These are phyloP conservation scores for Cyprinodon diabolis DNA, from an alignment of 2,797 vertebrate species.

Conservation along the genomic window DNA sequence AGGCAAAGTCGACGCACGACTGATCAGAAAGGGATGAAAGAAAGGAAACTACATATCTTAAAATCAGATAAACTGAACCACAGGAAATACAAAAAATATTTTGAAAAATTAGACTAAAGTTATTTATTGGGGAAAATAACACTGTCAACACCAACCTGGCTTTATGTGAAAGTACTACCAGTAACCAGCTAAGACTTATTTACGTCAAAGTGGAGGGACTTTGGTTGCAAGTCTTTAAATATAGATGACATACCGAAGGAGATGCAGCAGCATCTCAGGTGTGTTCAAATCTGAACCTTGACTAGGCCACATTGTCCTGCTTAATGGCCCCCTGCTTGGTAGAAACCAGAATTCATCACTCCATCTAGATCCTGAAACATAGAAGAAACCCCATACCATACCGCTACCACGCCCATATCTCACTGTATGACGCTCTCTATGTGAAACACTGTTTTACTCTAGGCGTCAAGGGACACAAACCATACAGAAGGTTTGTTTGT, in stretches of 20 bases:
- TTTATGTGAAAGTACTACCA: background rate
- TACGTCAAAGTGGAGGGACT: background rate
- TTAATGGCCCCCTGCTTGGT: too few species aligned
- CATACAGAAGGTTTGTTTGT: too few species aligned
- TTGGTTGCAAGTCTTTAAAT: background rate
- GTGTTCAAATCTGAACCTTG: background rate
- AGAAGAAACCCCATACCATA: too few species aligned
- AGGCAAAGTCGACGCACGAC: background rate
- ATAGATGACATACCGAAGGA: too few species aligned
- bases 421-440: background rate
- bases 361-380: too few species aligned
- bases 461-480: too few species aligned
- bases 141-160: background rate
- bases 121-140: background rate
- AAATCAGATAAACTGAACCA: background rate
- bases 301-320: background rate
- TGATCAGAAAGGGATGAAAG: background rate
- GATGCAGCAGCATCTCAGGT: background rate
- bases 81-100: too few species aligned
- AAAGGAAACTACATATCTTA: background rate
- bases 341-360: too few species aligned
- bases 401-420: background rate
- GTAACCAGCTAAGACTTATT: background rate
- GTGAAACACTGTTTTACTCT: background rate
- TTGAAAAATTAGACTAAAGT: background rate